Evolutionary conservation across 2,888 invertebrate genomes (phyloP).

Genomic region (Aplocera efformata): DNA sequence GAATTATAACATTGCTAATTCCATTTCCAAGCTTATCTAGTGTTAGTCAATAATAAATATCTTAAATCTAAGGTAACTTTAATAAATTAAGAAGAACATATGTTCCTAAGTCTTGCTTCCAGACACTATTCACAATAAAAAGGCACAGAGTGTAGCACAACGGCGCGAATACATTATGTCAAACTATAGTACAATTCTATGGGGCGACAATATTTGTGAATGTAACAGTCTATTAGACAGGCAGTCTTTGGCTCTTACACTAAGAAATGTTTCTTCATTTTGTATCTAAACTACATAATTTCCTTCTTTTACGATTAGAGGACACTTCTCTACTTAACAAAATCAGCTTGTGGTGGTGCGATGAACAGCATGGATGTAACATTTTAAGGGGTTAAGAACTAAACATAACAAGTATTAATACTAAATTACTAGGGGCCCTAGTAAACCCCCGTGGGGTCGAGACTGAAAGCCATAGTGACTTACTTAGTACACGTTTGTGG

Average conservation of each 20-base stretch:
- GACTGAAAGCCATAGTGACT: conserved; percentile 49
- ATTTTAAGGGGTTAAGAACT: conserved; percentile 30
- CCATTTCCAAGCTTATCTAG: conserved; percentile 41
- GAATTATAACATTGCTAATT: conserved; percentile 33
- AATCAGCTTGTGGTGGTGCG: conserved; percentile 62
- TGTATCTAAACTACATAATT: conserved; percentile 33
- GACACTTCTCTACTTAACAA: conserved; percentile 66
- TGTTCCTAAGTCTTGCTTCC: conserved; percentile 44
- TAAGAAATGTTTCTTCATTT: conserved; percentile 50
- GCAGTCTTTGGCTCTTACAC: conserved; percentile 76
- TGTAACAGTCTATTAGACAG: conserved; percentile 37
- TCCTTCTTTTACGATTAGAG: conserved; percentile 68
- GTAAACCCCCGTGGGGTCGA: conserved; percentile 66
- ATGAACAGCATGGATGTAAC: conserved; percentile 48
- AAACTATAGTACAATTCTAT: too few relatives aligned
- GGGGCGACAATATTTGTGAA: too few relatives aligned
- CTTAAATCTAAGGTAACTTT: conserved; percentile 75
- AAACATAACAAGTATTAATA: conserved; percentile 13
- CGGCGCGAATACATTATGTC: too few relatives aligned
- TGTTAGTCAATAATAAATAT: conserved; percentile 74
- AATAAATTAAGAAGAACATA: conserved; percentile 66
- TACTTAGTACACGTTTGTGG: conserved; percentile 56
- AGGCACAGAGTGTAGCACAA: too few relatives aligned
- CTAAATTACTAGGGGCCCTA: conserved; percentile 29
- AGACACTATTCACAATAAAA: conserved; percentile 39